phyloP scores from a whole-genome alignment of 2,797 vertebrate species.

The Melanotaenia maccullochi region DNA sequence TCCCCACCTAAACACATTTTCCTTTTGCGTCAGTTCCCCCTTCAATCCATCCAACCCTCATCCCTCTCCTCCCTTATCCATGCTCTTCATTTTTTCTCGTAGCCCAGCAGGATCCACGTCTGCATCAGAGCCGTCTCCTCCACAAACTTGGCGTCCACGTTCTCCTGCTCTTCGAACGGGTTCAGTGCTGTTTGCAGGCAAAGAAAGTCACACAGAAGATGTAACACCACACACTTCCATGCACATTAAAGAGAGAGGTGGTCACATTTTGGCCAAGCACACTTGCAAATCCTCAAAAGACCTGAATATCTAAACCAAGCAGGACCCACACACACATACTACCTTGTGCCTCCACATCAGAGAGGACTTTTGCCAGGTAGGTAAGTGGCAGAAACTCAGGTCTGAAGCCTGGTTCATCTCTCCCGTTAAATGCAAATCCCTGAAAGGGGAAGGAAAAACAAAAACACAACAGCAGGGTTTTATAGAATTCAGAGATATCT shows the following conservation, averaged over 20 bases:
- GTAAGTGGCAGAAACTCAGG: constrained; percentile 79
- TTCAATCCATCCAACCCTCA: constrained; percentile 28
- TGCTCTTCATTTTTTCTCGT: constrained; percentile 61
- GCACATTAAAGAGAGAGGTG: constrained; percentile 5
- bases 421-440: constrained; percentile 63
- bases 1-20: constrained; percentile 52
- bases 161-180: constrained; percentile 84
- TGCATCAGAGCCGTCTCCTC: constrained; percentile 90
- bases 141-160: constrained; percentile 86
- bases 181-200: constrained; percentile 52
- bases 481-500: constrained; percentile 42
- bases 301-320: constrained; percentile 22
- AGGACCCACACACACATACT: constrained; percentile 26
- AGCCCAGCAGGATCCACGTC: constrained; percentile 81
- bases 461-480: constrained; percentile 30
- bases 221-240: constrained; percentile 27
- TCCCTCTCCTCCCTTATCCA: not conserved
- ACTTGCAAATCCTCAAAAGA: constrained; percentile 44
- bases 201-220: constrained; percentile 11
- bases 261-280: constrained; percentile 24
- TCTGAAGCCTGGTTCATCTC: constrained; percentile 71
- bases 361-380: constrained; percentile 77
- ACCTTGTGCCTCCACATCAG: constrained; percentile 79
- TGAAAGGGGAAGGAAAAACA: constrained; percentile 48
- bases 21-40: constrained; percentile 47